A percentile compares a stretch with the other conserved stretches of the same genome.
These are phyloP conservation scores for Carlito syrichta DNA, from an alignment of 2,113 vertebrate genomes.

Conservation along the genomic window DNA sequence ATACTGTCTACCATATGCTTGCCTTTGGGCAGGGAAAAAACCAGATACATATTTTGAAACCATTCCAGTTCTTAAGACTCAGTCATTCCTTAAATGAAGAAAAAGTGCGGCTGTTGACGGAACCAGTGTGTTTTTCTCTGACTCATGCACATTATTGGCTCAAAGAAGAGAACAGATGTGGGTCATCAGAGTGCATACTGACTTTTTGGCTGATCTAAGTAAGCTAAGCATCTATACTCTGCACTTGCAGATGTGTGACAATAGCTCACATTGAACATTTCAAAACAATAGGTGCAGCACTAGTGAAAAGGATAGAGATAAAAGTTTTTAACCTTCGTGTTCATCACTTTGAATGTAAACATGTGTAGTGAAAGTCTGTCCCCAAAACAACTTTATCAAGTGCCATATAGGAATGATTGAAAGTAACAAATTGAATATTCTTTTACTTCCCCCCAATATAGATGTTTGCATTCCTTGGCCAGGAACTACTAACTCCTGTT, in stretches of 20 bases:
- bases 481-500: conserved; percentile 57
- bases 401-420: not conserved
- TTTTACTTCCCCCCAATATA: not conserved
- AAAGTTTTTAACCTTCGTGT: not conserved
- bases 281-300: conserved; percentile 11
- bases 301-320: not conserved
- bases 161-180: conserved; percentile 61
- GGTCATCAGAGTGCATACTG: conserved; percentile 51
- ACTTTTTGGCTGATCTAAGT: conserved; percentile 39
- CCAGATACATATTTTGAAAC: conserved; percentile 28
- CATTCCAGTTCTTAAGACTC: not conserved
- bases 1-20: not conserved
- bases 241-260: conserved; percentile 35
- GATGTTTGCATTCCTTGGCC: not conserved
- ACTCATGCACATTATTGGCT: conserved; percentile 69
- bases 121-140: conserved; percentile 62
- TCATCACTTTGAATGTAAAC: not conserved
- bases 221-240: conserved; percentile 21
- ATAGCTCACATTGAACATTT: conserved; percentile 32
- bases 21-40: conserved; percentile 4
- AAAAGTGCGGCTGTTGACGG: conserved; percentile 57
- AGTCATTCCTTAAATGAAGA: conserved; percentile 35
- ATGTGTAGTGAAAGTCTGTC: not conserved
- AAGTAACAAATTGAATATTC: not conserved
- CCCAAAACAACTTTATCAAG: not conserved